Percentiles rank a stretch among this genome's conserved stretches.
These are phyloP conservation scores for Neoarius graeffei DNA, from an alignment of 2,113 vertebrate genomes.

Conservation along the genomic window DNA sequence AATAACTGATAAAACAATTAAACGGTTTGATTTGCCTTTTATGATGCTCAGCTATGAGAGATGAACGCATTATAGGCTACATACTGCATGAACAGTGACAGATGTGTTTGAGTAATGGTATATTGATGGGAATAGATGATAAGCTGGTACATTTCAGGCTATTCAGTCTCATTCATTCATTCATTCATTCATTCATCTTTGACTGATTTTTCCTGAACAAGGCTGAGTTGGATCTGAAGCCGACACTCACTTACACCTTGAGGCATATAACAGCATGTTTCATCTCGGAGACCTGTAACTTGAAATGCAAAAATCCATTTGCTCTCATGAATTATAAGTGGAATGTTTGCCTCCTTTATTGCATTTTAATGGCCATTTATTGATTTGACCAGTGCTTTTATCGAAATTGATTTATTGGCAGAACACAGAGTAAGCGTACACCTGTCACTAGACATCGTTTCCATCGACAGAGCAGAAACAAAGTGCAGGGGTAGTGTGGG, in stretches of 20 bases:
- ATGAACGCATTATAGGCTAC: background rate
- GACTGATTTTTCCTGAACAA: too few species aligned
- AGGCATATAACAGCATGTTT: background rate
- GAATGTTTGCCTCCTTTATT: background rate
- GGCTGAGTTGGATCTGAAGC: background rate
- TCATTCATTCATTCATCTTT: background rate
- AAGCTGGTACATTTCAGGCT: background rate
- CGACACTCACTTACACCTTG: background rate
- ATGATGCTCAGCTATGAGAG: background rate
- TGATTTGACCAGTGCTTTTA: slow-evolving; percentile 6
- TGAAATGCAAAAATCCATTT: slow-evolving; percentile 9
- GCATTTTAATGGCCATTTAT: slow-evolving; percentile 4
- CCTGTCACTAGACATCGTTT: background rate
- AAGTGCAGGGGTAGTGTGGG: background rate
- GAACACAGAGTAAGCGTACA: background rate
- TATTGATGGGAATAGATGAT: background rate
- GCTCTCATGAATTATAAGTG: background rate
- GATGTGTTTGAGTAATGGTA: slow-evolving; percentile 1
- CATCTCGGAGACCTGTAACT: background rate
- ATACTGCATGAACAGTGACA: background rate
- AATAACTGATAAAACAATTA: background rate
- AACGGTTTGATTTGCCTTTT: background rate
- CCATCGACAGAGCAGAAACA: slow-evolving; percentile 1
- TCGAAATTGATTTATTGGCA: slow-evolving; percentile 13
- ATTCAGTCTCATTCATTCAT: background rate